Base-by-base conservation (phyloP, 2,113 vertebrate species). In the Cathartes aura region DNA sequence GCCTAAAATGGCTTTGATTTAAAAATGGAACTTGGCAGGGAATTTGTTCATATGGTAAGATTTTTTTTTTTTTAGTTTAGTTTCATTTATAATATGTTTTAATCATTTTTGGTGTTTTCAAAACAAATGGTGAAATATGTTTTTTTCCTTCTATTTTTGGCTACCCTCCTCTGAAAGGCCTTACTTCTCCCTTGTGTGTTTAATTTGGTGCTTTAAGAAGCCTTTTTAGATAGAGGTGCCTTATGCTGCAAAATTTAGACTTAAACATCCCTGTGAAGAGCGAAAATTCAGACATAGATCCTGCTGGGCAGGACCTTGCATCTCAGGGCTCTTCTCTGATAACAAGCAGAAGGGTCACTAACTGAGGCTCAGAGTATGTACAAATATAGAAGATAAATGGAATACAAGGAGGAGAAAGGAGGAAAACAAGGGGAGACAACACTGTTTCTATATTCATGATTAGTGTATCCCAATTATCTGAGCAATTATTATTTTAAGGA, bases 1-100 rank as follows among this genome's bases (percentile, higher is more conserved):
- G 97, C 97, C 96, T 97, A 97, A 97, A 98, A 97, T 42, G 92
- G 88, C 96, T 98, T 97, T 98, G 94, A 97, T 97, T 98, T 98
- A 96, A 98, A 98, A 98, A 98, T 98, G 97, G 98, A 98, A 98
- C 98, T 98, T 98, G 98, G 98, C 97, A 98, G 96, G 85, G 96
- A 95, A 98, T 97, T 98, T 97, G 96, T 98, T 98, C 97, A 98
- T 98, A 98, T 98, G 98, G 96, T 93, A 96, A 90, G 94, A 82
- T 38, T 27, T 93, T 63, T 89, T 85, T 75, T 84, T 93, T 92
- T 94, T 93, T 90, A 85, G 93, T 95, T 96, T 97, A 80, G 92
- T 97, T 98, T 98, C 89, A 27, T 98, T 98, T 98, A 97, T 98
- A 98, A 97, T 97, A 93, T 97, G 97, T 98, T 98, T 98, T 98